Evolutionary conservation across 2,888 invertebrate species (phyloP), one percentile per base, ranked within the genome.

Genomic region (Aplocera efformata): DNA sequence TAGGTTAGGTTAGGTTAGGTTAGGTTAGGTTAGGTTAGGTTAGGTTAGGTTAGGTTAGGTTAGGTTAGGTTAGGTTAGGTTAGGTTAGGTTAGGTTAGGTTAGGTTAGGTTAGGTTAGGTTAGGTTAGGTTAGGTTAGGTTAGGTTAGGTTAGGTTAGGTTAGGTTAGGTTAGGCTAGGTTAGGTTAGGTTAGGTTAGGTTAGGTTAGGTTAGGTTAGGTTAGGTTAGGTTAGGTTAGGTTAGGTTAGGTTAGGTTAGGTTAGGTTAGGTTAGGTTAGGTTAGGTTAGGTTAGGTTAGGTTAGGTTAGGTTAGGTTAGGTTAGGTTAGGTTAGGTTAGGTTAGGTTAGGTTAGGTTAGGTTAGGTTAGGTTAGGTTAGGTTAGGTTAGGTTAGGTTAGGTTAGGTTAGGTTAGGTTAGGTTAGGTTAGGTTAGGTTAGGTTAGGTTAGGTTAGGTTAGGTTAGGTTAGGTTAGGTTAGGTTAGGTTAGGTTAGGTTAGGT

Each of bases 21-120:
- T 42, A 40, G 50, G 46, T 42, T 45, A 42, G 45, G 42, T 45
- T 42, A 39, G 42, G 38, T 42, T 45, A 42, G 46, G 46, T 25
- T 27, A 28, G 34, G 41, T 29, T 38, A 42, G 47, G 42, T 39
- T 42, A 39, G 39, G 47, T 36, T 42, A 36, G 40, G 42, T 32
- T 32, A 32, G 39, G 39, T 43, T 33, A 37, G 37, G 43, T 32
- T 32, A 28, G 33, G 42, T 42, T 49, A 44, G 48, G 48, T 42
- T 49, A 44, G 48, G 48, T 49, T 42, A 35, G 48, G 48, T 48
- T 49, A 42, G 45, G 45, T 42, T 42, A 42, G 45, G 45, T 45
- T 48, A 49, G 48, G 42, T 43, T 42, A 36, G 44, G 44, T 49
- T 49, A 44, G 44, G 48, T 49, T 49, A 44, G 48, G 48, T 49